phyloP scores from a whole-genome alignment of 1,140 invertebrate species.

The Subanguina moxae region DNA sequence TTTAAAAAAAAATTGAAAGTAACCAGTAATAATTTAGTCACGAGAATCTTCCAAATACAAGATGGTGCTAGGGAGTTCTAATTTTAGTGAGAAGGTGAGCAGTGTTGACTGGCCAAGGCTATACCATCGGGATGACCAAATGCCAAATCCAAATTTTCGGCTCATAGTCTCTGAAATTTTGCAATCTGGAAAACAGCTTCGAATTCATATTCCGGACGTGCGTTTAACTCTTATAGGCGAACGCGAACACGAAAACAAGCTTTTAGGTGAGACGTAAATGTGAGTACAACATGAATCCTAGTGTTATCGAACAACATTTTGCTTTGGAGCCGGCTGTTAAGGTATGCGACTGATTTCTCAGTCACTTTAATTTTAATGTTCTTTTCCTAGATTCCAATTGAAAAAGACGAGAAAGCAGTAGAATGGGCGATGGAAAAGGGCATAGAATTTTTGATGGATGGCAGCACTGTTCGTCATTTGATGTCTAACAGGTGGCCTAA shows the following conservation, averaged over 20 bases:
- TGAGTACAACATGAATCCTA: background rate
- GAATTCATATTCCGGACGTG: slow-evolving; percentile 7
- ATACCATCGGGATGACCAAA: background rate
- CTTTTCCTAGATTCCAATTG: background rate
- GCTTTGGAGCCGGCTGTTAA: background rate
- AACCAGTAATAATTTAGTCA: background rate
- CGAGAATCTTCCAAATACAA: background rate
- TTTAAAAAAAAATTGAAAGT: background rate
- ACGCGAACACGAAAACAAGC: background rate
- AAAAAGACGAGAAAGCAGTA: background rate
- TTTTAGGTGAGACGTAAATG: too few relatives aligned
- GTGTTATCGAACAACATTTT: background rate
- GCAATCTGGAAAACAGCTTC: background rate
- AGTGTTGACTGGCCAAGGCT: background rate
- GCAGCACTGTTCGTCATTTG: slow-evolving; percentile 5
- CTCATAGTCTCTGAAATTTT: background rate
- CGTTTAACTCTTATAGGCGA: background rate
- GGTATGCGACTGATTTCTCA: background rate
- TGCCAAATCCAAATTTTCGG: background rate
- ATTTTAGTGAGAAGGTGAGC: background rate
- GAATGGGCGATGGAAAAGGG: background rate
- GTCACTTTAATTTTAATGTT: background rate
- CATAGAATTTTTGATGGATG: slow-evolving; percentile 2
- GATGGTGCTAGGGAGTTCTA: background rate
- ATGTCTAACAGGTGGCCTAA: background rate